phyloP scores from a whole-genome alignment of 2,113 vertebrate species.

The Saccopteryx bilineata region DNA sequence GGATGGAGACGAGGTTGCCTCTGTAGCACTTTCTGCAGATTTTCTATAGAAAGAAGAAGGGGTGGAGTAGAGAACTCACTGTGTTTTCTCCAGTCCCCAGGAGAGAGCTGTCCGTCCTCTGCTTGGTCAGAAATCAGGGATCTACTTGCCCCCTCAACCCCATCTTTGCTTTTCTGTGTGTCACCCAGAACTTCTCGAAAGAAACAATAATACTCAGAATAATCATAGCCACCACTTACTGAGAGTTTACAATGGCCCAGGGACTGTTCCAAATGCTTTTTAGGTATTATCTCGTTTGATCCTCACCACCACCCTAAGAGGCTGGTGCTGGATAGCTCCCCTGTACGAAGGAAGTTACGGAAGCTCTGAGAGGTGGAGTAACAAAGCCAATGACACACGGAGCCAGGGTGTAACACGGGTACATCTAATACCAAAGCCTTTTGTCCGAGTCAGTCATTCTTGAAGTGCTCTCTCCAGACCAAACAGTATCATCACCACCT shows the following conservation, averaged over 20 bases:
- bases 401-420: background rate
- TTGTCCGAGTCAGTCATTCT: background rate
- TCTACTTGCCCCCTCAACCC: background rate
- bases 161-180: background rate
- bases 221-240: background rate
- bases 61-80: background rate
- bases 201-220: background rate
- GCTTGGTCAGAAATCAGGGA: background rate
- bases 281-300: background rate
- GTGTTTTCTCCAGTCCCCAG: background rate
- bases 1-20: constrained; percentile 69
- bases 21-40: background rate
- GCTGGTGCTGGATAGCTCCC: background rate
- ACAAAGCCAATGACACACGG: background rate
- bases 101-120: background rate
- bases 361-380: background rate
- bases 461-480: background rate
- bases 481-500: background rate
- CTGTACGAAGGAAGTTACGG: background rate
- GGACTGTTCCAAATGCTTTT: background rate
- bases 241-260: background rate
- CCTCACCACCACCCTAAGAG: background rate
- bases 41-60: rapidly evolving
- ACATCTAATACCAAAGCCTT: background rate
- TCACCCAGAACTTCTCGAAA: background rate